Base-by-base conservation (phyloP, 1,140 invertebrate species). In the Aphis gossypii region DNA sequence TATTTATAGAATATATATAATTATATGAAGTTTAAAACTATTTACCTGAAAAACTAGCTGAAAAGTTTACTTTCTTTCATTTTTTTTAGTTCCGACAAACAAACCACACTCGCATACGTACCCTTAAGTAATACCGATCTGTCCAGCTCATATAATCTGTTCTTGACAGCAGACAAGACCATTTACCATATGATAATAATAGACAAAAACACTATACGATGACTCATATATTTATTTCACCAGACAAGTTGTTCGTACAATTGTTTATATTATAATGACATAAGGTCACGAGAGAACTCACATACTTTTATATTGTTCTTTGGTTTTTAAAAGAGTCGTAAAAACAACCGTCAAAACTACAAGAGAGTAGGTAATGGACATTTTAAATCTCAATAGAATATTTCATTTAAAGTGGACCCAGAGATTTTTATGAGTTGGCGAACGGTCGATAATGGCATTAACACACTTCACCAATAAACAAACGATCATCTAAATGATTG, bases 401-500 rank as follows among this genome's bases (percentile, higher is more conserved):
- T 51, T 48, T 51, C 9, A 23, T 51, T 48, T 88, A 88, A 88
- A 88, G 46, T 51, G 86, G 30, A 51, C 8, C 6, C 18, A 51
- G 46, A n/a, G 46, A 88, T 35, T 21, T 88, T 88, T 88, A 88
- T n/a, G 86, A 88, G 86, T 88, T 88, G 46, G 46, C n/a, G 2
- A 88, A 88, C 86, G 44, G 18, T 88, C 86, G 86, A 88, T 88
- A 88, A 88, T 51, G n/a, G 44, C 46, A 51, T 48, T 88, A 51
- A 51, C 48, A 7, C 60, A 35, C n/a, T 48, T 88, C 21, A 88
- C n/a, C 46, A 18, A 88, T 88, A 88, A 88, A 88, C 86, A 88
- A 88, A 84, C 41, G 35, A 84, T 84, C 83, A 21, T 87, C 86
- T 87, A n/a, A 30, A 48, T 87, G 86, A 87, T 87, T 87, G 86